phyloP scores from a whole-genome alignment of 2,888 invertebrate genomes.

The Trachelus iudaicus region DNA sequence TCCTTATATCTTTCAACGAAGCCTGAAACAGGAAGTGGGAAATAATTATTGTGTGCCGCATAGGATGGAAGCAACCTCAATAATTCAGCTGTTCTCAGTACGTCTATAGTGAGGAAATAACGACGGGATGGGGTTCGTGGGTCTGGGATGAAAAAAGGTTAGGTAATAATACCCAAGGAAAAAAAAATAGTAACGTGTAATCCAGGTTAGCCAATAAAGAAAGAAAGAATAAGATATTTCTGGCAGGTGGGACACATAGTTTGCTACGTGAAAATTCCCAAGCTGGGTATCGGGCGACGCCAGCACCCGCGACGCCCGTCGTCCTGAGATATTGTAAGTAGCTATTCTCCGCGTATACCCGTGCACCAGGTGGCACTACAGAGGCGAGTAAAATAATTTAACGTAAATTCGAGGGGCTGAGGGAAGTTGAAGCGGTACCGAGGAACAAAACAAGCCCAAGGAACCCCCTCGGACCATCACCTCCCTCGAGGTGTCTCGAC shows the following conservation, averaged over 20 bases:
- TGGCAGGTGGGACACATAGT: not conserved
- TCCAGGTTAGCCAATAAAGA: not conserved
- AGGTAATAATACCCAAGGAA: not conserved
- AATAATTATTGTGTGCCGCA: not conserved
- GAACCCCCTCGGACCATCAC: not conserved
- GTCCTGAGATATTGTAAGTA: slow-evolving; percentile 20
- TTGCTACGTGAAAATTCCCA: not conserved
- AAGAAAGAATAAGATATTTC: not conserved
- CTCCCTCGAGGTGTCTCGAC: not conserved
- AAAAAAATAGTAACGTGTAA: not conserved
- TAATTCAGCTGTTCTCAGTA: not conserved
- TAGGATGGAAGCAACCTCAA: not conserved
- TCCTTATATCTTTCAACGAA: not conserved
- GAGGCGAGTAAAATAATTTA: slow-evolving; percentile 60
- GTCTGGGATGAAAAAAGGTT: not conserved
- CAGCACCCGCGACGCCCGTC: not conserved
- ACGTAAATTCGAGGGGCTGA: slow-evolving; percentile 50
- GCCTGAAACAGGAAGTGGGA: not conserved
- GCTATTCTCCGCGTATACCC: slow-evolving; percentile 37
- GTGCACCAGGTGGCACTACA: slow-evolving; percentile 57
- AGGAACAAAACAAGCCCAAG: not conserved
- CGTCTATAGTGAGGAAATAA: not conserved
- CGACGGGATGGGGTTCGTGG: not conserved
- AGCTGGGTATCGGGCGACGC: not conserved
- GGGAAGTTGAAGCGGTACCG: not conserved